phyloP scores from a whole-genome alignment of 2,797 vertebrate genomes.

The Linurgus olivaceus region DNA sequence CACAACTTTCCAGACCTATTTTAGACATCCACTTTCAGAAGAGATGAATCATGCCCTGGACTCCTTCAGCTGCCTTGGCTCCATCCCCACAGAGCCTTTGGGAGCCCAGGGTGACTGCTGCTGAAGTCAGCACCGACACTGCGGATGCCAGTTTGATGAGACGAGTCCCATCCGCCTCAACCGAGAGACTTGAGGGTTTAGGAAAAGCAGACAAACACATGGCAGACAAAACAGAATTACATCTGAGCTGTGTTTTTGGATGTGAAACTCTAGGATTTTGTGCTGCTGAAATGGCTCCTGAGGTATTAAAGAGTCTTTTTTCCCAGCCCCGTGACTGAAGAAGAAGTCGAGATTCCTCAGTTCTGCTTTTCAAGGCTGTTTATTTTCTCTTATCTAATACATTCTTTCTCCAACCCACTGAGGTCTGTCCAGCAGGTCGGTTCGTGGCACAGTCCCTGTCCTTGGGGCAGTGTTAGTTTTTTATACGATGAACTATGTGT shows the following conservation, averaged over 20 bases:
- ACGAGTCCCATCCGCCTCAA: not conserved
- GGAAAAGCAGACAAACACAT: not conserved
- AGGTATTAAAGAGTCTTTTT: not conserved
- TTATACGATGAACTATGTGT: not conserved
- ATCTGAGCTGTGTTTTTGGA: not conserved
- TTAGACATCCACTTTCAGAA: slow-evolving; percentile 19
- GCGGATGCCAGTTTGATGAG: not conserved
- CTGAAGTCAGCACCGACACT: slow-evolving; percentile 19
- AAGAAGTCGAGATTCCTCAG: not conserved
- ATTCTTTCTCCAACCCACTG: not conserved
- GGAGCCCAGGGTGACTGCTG: not conserved
- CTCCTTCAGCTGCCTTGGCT: slow-evolving; percentile 19
- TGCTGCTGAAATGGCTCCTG: not conserved
- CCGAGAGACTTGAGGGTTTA: not conserved
- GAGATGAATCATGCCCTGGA: slow-evolving; percentile 44
- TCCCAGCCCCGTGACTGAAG: not conserved
- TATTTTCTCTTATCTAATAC: not conserved
- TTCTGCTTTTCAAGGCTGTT: not conserved
- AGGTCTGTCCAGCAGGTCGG: not conserved
- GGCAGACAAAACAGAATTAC: not conserved
- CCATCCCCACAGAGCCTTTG: rapidly evolving
- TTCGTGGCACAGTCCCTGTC: not conserved
- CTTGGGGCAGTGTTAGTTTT: not conserved
- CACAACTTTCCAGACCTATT: slow-evolving; percentile 49
- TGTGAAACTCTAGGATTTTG: not conserved